A percentile compares a stretch with the other conserved stretches of the same genome.
phyloP scores from a whole-genome alignment of 2,888 invertebrate species.

The Nephrotoma appendiculata region DNA sequence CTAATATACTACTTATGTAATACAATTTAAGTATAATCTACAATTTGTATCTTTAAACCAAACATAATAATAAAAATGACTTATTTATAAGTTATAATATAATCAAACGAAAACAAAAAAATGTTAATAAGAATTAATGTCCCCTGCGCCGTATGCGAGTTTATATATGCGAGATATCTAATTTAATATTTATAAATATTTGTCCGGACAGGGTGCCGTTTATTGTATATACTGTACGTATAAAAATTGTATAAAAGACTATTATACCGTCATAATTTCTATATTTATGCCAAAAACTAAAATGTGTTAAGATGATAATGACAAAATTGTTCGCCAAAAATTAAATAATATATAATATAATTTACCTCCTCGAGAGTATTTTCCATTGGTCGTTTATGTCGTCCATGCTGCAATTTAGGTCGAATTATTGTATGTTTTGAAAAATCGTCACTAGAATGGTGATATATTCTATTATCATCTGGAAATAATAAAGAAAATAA shows the following conservation, averaged over 20 bases:
- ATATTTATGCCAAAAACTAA: background rate
- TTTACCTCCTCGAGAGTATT: slow-evolving; percentile 53
- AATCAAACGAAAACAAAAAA: background rate
- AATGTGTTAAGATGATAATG: background rate
- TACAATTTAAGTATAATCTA: background rate
- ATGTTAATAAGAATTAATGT: background rate
- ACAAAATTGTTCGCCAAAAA: slow-evolving; percentile 1
- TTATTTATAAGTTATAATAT: background rate
- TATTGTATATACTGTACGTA: background rate
- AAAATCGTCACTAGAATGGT: background rate
- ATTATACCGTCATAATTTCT: background rate
- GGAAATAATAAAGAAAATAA: background rate
- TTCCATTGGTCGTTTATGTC: slow-evolving; percentile 55
- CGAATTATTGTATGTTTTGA: slow-evolving; percentile 27
- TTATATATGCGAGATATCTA: background rate
- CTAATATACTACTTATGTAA: background rate
- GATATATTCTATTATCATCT: slow-evolving; percentile 1
- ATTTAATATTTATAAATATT: background rate
- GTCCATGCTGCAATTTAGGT: slow-evolving; percentile 57
- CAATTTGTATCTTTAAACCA: background rate
- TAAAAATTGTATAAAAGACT: background rate
- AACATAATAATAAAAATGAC: background rate
- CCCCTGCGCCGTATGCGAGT: background rate
- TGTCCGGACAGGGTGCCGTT: background rate
- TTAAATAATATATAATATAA: background rate